A percentile compares a stretch with the other conserved stretches of the same genome.
Evolutionary conservation across 2,113 vertebrate species (phyloP).

Genomic region (Diphyllodes magnificus): DNA sequence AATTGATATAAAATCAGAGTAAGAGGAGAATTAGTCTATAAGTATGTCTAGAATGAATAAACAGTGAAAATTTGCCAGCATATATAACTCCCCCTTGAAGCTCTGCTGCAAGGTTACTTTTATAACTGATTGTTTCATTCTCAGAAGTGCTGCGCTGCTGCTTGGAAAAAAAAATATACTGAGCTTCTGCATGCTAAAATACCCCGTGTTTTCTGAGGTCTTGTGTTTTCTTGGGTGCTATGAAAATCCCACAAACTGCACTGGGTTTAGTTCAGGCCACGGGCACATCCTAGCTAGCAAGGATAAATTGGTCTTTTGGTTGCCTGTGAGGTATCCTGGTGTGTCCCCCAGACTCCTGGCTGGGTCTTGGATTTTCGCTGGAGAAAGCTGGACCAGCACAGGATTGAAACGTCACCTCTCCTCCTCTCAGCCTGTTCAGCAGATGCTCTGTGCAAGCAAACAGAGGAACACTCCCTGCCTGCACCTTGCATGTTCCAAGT

Average conservation of each 20-base stretch:
- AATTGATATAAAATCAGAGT: constrained; percentile 65
- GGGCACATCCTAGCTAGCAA: background rate
- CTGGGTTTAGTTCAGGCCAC: background rate
- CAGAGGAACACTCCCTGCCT: background rate
- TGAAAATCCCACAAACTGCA: background rate
- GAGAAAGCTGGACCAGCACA: background rate
- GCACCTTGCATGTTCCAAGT: background rate
- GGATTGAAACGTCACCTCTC: background rate
- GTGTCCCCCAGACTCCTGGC: background rate
- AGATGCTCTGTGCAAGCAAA: background rate
- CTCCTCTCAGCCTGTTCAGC: background rate
- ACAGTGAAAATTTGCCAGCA: constrained; percentile 43
- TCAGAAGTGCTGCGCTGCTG: constrained; percentile 16
- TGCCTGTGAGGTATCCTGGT: background rate
- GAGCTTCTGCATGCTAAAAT: constrained; percentile 35
- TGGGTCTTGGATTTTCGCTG: background rate
- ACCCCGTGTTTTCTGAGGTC: background rate
- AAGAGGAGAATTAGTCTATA: constrained; percentile 60
- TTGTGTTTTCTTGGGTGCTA: background rate
- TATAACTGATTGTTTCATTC: constrained; percentile 60
- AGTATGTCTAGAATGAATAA: constrained; percentile 66
- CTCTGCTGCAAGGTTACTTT: constrained; percentile 60
- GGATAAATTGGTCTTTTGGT: background rate
- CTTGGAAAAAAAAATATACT: background rate
- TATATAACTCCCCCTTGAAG: constrained; percentile 55